Percentiles rank a stretch among this genome's conserved stretches.
Conservation (phyloP, 2,113 vertebrate species). For the Trinectes maculatus region DNA sequence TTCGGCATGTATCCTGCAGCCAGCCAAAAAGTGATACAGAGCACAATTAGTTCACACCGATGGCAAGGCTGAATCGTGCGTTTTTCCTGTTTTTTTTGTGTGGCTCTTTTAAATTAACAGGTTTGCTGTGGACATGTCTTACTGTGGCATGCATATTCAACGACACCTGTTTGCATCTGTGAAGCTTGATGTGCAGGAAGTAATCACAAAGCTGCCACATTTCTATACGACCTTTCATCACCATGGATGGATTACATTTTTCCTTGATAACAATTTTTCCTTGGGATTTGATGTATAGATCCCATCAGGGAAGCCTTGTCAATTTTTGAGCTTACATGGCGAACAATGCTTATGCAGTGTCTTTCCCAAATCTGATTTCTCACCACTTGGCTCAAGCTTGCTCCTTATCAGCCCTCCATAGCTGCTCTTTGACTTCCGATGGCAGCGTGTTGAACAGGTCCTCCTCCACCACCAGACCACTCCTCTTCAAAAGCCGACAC, state of each 20-base stretch:
- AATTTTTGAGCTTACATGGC: too few species aligned
- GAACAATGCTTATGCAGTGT: too few species aligned
- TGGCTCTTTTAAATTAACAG: slow-evolving; percentile 7
- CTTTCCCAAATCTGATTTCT: slow-evolving; percentile 4
- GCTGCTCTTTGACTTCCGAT: slow-evolving; percentile 92
- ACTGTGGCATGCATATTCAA: slow-evolving; percentile 52
- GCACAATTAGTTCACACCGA: slow-evolving; percentile 22
- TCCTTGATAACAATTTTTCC: too few species aligned
- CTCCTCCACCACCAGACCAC: slow-evolving; percentile 93
- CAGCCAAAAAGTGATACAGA: slow-evolving; percentile 12
- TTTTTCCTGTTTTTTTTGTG: slow-evolving; percentile 5
- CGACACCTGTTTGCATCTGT: slow-evolving; percentile 12
- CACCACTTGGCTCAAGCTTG: slow-evolving; percentile 83
- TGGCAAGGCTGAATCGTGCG: slow-evolving; percentile 31
- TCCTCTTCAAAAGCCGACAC: slow-evolving; percentile 91
- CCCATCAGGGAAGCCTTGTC: background rate
- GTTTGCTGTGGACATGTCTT: slow-evolving; percentile 32
- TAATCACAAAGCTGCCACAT: slow-evolving; percentile 27
- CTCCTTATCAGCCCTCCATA: slow-evolving; percentile 94
- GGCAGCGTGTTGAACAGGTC: slow-evolving; percentile 95
- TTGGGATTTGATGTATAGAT: slow-evolving; percentile 1
- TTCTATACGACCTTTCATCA: slow-evolving; percentile 14
- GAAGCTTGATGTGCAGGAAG: too few species aligned
- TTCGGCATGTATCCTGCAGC: slow-evolving; percentile 26
- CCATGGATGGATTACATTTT: too few species aligned